These are phyloP conservation scores for Dendrophyllia cribrosa DNA, from an alignment of 64 coral and sea anemone genomes.

Conservation along the genomic window DNA sequence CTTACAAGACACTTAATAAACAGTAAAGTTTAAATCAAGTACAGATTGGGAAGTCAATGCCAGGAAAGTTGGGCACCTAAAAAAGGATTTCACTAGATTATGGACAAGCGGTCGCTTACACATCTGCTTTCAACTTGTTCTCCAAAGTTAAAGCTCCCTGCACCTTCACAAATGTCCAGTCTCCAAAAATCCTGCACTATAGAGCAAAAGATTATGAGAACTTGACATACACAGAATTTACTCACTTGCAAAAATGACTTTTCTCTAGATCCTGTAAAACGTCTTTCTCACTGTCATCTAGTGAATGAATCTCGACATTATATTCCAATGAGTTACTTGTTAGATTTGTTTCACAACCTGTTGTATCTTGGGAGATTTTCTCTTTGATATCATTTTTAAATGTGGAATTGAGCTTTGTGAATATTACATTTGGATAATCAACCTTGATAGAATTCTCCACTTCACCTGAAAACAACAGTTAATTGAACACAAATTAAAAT, in stretches of 20 bases:
- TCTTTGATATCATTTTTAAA: background rate
- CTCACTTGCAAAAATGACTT: constrained; percentile 21
- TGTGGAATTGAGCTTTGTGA: constrained; percentile 6
- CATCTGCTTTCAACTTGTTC: too few species aligned
- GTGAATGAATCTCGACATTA: constrained; percentile 2
- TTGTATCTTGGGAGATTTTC: background rate
- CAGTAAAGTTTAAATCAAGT: too few species aligned
- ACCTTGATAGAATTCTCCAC: constrained; percentile 2
- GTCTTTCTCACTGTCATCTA: background rate
- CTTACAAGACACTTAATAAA: too few species aligned
- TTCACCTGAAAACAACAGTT: background rate
- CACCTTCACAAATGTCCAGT: too few species aligned
- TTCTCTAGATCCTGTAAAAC: background rate
- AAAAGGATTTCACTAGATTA: too few species aligned
- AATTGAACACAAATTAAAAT: background rate
- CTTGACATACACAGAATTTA: background rate
- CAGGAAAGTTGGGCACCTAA: too few species aligned
- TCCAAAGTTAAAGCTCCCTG: too few species aligned
- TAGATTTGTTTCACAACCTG: background rate
- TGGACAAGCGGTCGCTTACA: too few species aligned
- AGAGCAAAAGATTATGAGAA: too few species aligned
- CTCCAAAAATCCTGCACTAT: too few species aligned
- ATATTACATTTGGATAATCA: constrained; percentile 32
- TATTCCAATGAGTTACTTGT: background rate
- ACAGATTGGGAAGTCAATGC: too few species aligned